phyloP scores from a whole-genome alignment of 2,113 vertebrate species.

The Sphaerodactylus townsendi region DNA sequence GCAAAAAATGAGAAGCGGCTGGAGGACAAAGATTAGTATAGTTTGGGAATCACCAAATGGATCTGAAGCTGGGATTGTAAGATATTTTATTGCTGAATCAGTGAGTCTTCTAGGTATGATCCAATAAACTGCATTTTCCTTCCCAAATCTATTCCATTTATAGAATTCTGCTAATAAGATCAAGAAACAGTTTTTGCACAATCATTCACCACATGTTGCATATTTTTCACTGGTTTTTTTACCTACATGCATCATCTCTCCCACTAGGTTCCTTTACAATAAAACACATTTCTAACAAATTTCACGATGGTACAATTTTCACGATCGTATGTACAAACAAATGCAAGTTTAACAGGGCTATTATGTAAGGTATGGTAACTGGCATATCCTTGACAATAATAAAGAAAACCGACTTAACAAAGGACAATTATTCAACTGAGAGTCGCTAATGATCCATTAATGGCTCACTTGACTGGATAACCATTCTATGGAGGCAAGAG shows the following conservation, averaged over 20 bases:
- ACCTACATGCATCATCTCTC: neutral
- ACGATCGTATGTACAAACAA: neutral
- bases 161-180: neutral
- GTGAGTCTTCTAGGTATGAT: neutral
- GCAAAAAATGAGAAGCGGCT: neutral
- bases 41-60: neutral
- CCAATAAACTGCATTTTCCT: neutral
- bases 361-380: neutral
- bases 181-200: neutral
- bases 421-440: neutral
- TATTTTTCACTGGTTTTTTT: neutral
- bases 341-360: neutral
- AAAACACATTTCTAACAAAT: neutral
- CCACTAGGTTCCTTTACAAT: neutral
- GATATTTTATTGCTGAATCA: no score
- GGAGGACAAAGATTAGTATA: neutral
- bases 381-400: neutral
- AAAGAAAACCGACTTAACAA: neutral
- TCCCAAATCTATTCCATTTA: neutral
- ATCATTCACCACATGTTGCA: neutral
- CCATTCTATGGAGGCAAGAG: neutral
- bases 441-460: no score
- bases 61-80: neutral
- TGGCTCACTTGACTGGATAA: neutral
- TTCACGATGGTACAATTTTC: neutral